Evolutionary conservation across 2,888 invertebrate genomes (phyloP).

Genomic region (Lissocephala sabroskyi): DNA sequence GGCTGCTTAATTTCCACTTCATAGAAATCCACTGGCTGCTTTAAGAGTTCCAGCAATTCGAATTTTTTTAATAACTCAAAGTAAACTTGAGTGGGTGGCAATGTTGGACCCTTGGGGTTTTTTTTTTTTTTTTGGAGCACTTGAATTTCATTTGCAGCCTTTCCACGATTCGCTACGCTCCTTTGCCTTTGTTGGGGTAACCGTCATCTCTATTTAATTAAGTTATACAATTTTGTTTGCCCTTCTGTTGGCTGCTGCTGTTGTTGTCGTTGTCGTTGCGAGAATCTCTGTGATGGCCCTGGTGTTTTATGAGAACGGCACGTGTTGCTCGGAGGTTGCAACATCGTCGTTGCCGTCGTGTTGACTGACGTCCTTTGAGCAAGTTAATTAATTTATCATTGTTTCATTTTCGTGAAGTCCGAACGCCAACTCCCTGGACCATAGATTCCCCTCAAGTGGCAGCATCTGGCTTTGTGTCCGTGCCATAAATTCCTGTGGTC

Average conservation of each 20-base stretch:
- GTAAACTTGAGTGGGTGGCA: no score
- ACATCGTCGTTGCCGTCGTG: conserved; percentile 6
- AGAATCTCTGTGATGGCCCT: conserved; percentile 15
- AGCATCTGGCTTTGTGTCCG: no score
- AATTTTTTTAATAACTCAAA: neutral
- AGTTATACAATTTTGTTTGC: conserved; percentile 29
- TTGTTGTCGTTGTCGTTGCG: neutral
- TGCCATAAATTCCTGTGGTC: conserved; percentile 30
- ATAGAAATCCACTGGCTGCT: no score
- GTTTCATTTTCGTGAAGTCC: conserved; percentile 25
- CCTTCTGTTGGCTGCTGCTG: neutral
- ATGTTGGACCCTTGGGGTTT: no score
- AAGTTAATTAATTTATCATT: conserved; percentile 59
- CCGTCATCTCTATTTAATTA: conserved; percentile 30
- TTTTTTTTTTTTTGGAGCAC: neutral
- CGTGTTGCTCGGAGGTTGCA: conserved; percentile 30
- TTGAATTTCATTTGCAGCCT: conserved; percentile 2
- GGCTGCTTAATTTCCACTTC: no score
- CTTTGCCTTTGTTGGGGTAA: conserved; percentile 5
- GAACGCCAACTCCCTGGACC: conserved; percentile 7
- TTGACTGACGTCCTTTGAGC: neutral
- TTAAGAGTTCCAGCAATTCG: no score
- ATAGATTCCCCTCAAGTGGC: no score
- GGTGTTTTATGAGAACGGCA: conserved; percentile 14
- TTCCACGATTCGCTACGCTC: conserved; percentile 9